Percentiles rank a stretch among this genome's conserved stretches.
Conservation (phyloP, 2,888 invertebrate species). For the Phragmatobia fuliginosa region DNA sequence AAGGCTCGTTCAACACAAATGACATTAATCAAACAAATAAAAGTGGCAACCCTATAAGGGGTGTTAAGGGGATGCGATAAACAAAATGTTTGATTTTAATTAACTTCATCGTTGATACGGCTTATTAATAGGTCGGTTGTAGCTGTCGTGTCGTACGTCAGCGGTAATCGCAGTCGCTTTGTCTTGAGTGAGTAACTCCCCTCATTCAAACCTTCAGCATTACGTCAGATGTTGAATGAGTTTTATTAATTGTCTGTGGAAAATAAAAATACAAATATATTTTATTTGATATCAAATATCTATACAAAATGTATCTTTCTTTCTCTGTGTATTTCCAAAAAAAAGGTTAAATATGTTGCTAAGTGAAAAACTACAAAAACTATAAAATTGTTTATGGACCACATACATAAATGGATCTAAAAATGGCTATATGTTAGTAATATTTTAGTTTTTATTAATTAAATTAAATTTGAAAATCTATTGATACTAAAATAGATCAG, state of each 20-base stretch:
- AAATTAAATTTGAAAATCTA: too few relatives aligned
- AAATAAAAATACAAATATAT: neutral
- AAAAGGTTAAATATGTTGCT: too few relatives aligned
- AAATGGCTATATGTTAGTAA: too few relatives aligned
- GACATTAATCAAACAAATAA: constrained; percentile 63
- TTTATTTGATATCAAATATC: too few relatives aligned
- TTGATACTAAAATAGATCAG: too few relatives aligned
- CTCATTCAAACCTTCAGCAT: constrained; percentile 51
- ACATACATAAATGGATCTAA: too few relatives aligned
- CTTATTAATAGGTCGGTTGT: constrained; percentile 74
- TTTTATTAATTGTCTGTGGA: constrained; percentile 36
- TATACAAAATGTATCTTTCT: too few relatives aligned
- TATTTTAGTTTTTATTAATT: too few relatives aligned
- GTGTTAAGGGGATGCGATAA: constrained; percentile 42
- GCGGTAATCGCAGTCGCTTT: constrained; percentile 73
- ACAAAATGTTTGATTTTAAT: constrained; percentile 81
- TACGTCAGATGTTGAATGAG: constrained; percentile 45
- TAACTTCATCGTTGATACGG: constrained; percentile 65
- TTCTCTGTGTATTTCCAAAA: too few relatives aligned
- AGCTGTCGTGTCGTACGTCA: constrained; percentile 73
- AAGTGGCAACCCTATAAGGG: constrained; percentile 49
- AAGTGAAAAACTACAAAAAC: too few relatives aligned
- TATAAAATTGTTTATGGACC: too few relatives aligned
- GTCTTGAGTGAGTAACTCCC: constrained; percentile 60
- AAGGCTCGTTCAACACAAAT: constrained; percentile 54